Conservation (phyloP, 2,888 invertebrate species). For the Cephonodes hylas region DNA sequence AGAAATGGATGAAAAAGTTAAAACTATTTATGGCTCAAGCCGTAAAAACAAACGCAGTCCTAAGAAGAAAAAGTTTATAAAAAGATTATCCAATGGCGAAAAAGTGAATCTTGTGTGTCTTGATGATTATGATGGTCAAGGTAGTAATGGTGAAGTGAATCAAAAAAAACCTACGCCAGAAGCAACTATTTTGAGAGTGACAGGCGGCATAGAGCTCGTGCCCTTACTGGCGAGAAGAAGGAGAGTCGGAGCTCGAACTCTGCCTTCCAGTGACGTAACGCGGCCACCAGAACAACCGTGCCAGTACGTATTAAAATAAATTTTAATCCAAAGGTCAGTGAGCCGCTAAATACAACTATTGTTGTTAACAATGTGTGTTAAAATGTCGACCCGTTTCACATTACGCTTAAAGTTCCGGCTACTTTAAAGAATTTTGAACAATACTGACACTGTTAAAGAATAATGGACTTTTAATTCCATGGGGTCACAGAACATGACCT, state of each 20-base stretch:
- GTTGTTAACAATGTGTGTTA: background rate
- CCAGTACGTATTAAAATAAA: slow-evolving; percentile 54
- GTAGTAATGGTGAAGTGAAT: slow-evolving; percentile 23
- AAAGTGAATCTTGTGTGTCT: slow-evolving; percentile 47
- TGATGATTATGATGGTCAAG: slow-evolving; percentile 38
- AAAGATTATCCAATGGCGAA: slow-evolving; percentile 59
- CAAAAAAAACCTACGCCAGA: slow-evolving; percentile 68
- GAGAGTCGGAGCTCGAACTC: slow-evolving; percentile 69
- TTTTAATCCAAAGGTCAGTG: background rate
- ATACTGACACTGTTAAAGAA: background rate
- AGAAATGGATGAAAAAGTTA: slow-evolving; percentile 30
- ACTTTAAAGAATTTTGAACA: background rate
- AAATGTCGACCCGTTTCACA: background rate
- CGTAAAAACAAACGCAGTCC: slow-evolving; percentile 42
- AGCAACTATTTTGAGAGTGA: slow-evolving; percentile 64
- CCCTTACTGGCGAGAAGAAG: slow-evolving; percentile 86
- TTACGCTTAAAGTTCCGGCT: background rate
- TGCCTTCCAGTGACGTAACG: slow-evolving; percentile 74
- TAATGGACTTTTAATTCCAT: background rate
- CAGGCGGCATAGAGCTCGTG: slow-evolving; percentile 88
- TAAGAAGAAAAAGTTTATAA: slow-evolving; percentile 58
- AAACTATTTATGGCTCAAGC: slow-evolving; percentile 28
- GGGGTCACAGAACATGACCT: background rate
- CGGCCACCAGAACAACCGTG: slow-evolving; percentile 66
- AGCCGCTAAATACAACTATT: background rate